Base-by-base conservation (phyloP, 2,113 vertebrate genomes). In the Leptosomus discolor region DNA sequence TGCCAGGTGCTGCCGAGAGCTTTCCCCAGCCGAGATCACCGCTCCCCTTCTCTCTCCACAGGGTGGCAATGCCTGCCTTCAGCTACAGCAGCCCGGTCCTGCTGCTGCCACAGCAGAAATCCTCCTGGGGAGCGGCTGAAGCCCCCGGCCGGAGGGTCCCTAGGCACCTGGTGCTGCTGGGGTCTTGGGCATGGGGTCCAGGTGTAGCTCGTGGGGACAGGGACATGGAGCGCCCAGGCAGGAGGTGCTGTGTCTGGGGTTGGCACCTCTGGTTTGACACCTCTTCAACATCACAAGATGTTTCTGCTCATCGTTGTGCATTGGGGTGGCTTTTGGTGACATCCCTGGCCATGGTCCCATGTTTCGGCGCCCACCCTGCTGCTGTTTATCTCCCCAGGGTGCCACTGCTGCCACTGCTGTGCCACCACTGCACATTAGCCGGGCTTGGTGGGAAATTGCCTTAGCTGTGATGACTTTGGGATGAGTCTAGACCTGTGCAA, bases 61-160 rank as follows among this genome's bases (percentile, higher is more conserved):
- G 96, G 95, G 96, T 96, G 96, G 95, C 95, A 97, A 97, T 96
- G 94, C 95, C 77, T 96, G 91, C 92, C 94, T 94, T 82, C 21
- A 53, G 91, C 94, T 93, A 36, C 75, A 2, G 71, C 70, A 70
- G 36, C 63, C 41, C 12, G 8, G 34, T 54, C 76, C 45, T 57
- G 64, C 65, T 0, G 26, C 74, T 29, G 43, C 29, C 5, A 12
- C 64, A 16, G 50, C 73, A 11, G 21, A 0, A 15, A 2, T 32
- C 50, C 41, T 30, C n/a, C 41, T 18, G 54, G 63, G 43, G 43
- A 84, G 58, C 67, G 23, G 77, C 50, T 10, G 9, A 15, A 20
- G 22, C 30, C 16, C 43, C 48, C 3, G 19, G 20, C 10, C 5
- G 3, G 37, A 29, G 26, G 12, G 10, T 64, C 48, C 54, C 39